phyloP scores from a whole-genome alignment of 2,113 vertebrate species.

The Regulus satrapa region DNA sequence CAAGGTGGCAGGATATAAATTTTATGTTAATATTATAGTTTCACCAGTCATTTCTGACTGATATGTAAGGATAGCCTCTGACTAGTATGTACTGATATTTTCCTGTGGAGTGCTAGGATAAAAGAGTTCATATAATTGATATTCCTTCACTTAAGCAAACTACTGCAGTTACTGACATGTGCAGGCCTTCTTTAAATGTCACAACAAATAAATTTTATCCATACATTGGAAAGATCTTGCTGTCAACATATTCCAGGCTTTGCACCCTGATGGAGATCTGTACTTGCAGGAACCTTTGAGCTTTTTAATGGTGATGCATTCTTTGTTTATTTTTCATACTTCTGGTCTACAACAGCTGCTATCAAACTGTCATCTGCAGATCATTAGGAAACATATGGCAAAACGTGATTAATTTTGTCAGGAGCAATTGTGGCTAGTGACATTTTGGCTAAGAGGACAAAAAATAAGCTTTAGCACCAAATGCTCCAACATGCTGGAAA shows the following conservation, averaged over 20 bases:
- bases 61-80: background rate
- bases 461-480: background rate
- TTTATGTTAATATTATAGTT: background rate
- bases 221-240: background rate
- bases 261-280: background rate
- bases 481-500: background rate
- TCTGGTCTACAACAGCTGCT: constrained; percentile 7
- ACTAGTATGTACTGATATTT: background rate
- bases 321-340: constrained; percentile 20
- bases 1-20: background rate
- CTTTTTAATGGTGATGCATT: background rate
- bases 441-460: background rate
- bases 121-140: background rate
- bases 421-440: background rate
- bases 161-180: background rate
- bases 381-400: constrained; percentile 27
- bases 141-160: background rate
- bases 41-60: background rate
- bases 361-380: background rate
- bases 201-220: background rate
- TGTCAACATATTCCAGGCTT: background rate
- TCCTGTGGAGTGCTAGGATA: background rate
- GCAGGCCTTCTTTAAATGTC: background rate
- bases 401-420: constrained; percentile 26
- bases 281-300: background rate